Percentiles rank a stretch among this genome's conserved stretches.
phyloP scores from a whole-genome alignment of 2,797 vertebrate species.

The Myoxocephalus aenaeus region DNA sequence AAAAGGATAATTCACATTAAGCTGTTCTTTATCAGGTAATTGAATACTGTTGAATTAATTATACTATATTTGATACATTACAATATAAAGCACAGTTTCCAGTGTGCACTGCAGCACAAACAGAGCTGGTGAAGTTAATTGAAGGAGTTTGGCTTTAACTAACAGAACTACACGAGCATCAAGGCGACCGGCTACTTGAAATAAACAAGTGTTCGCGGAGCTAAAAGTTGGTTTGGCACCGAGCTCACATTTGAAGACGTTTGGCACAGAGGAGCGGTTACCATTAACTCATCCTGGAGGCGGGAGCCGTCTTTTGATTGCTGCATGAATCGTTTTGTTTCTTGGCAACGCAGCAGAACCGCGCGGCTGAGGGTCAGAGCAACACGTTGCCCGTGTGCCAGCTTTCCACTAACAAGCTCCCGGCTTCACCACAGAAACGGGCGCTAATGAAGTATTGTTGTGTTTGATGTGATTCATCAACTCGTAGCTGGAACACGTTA shows the following conservation, averaged over 20 bases:
- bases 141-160: background rate
- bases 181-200: background rate
- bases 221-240: conserved; percentile 13
- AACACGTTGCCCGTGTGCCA: background rate
- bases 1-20: background rate
- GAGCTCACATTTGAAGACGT: background rate
- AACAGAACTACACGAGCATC: background rate
- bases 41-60: no score
- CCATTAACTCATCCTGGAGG: background rate
- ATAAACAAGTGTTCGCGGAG: background rate
- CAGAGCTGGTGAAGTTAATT: background rate
- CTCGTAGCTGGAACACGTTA: background rate
- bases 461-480: conserved; percentile 13
- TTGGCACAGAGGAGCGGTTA: conserved; percentile 16
- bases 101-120: background rate
- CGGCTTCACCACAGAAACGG: conserved; percentile 33
- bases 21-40: background rate
- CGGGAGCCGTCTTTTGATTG: conserved; percentile 27
- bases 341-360: conserved; percentile 42
- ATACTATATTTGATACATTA: no score
- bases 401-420: conserved; percentile 60
- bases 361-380: conserved; percentile 34
- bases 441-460: conserved; percentile 10
- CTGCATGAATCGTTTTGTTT: conserved; percentile 37
- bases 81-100: no score